These are phyloP conservation scores for Leptinotarsa haldemani DNA, from an alignment of 2,888 invertebrate species.

Conservation along the genomic window DNA sequence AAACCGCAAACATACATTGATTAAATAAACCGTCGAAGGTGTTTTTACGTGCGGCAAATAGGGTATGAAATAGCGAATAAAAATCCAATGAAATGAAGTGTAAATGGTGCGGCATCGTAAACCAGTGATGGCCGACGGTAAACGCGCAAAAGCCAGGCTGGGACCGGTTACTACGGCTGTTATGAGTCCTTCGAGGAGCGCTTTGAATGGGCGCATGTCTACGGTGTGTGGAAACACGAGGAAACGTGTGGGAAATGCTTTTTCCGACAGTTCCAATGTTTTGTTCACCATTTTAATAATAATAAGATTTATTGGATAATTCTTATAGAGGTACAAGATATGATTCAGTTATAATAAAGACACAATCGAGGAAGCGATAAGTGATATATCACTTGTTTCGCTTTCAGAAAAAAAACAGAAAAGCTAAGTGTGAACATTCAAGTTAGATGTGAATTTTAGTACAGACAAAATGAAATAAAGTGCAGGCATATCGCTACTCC, in stretches of 20 bases:
- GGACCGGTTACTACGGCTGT: constrained; percentile 58
- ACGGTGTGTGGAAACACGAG: background rate
- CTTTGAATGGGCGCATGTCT: constrained; percentile 47
- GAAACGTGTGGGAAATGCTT: background rate
- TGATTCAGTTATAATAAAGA: too few species aligned
- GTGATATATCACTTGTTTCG: too few species aligned
- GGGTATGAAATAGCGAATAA: constrained; percentile 58
- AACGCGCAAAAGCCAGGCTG: constrained; percentile 61
- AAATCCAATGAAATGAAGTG: constrained; percentile 65
- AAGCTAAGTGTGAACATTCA: too few species aligned
- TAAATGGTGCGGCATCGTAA: constrained; percentile 63
- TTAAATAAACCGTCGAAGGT: constrained; percentile 38
- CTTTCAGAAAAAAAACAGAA: too few species aligned
- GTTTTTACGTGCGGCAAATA: constrained; percentile 54
- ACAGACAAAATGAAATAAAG: too few species aligned
- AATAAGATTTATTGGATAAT: too few species aligned
- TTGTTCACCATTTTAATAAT: too few species aligned
- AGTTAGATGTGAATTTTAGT: too few species aligned
- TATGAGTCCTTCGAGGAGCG: constrained; percentile 56
- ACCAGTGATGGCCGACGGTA: constrained; percentile 64
- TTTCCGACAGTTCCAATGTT: background rate
- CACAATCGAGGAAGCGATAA: too few species aligned
- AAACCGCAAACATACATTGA: constrained; percentile 33
- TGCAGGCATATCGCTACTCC: too few species aligned
- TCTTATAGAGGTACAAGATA: too few species aligned